phyloP scores from a whole-genome alignment of 2,113 vertebrate genomes.

The Coptodon rendalli region DNA sequence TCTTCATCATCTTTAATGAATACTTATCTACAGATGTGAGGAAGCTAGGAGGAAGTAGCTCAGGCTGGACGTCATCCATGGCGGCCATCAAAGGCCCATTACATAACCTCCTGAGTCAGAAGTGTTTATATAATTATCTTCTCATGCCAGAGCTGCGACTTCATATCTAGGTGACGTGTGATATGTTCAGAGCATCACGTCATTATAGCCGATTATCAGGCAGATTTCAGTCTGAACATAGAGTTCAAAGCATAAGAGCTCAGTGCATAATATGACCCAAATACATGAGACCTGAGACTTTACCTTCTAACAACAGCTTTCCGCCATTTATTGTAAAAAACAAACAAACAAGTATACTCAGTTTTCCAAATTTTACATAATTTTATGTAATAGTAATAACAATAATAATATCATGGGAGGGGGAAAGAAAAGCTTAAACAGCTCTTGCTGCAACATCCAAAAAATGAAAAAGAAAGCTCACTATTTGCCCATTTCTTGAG shows the following conservation, averaged over 20 bases:
- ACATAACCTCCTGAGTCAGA: background rate
- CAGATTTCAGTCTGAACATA: background rate
- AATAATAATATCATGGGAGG: accelerated
- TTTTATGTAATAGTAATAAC: accelerated
- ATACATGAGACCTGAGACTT: background rate
- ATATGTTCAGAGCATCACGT: background rate
- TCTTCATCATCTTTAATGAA: background rate
- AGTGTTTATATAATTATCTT: background rate
- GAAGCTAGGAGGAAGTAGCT: background rate
- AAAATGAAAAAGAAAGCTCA: background rate
- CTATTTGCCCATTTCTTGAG: background rate
- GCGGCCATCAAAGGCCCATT: background rate
- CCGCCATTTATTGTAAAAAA: background rate
- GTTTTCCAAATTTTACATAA: accelerated
- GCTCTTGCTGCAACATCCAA: accelerated
- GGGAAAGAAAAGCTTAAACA: background rate
- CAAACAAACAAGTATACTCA: background rate
- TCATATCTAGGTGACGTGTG: background rate
- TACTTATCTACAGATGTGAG: constrained; percentile 2
- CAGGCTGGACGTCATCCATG: background rate
- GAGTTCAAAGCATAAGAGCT: background rate
- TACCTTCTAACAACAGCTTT: background rate
- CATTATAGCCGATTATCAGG: background rate
- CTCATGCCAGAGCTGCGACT: background rate
- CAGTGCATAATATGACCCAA: background rate